Percentiles rank a stretch among this genome's conserved stretches.
Conservation (phyloP, 2,113 vertebrate genomes). For the Lampris incognitus region DNA sequence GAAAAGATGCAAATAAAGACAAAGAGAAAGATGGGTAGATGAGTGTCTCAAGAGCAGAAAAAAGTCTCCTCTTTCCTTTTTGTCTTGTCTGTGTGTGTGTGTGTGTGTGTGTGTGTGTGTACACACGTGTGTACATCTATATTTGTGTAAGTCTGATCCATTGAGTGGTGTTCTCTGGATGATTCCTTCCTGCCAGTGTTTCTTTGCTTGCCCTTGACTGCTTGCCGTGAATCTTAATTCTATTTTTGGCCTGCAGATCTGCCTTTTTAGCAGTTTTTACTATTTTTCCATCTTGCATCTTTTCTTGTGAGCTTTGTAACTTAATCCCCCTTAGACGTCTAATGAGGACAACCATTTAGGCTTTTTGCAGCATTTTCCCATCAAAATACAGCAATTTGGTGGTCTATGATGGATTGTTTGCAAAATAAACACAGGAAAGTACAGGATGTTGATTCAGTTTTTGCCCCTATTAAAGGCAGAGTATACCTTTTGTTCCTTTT, state of each 20-base stretch:
- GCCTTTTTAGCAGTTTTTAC: conserved; percentile 66
- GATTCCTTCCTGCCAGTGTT: conserved; percentile 43
- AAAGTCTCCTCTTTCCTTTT: not conserved
- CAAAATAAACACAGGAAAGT: conserved; percentile 27
- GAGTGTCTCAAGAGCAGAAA: conserved; percentile 39
- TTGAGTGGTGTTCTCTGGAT: conserved; percentile 42
- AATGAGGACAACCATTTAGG: conserved; percentile 44
- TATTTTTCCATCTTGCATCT: conserved; percentile 44
- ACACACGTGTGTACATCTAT: conserved; percentile 20
- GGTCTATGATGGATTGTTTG: conserved; percentile 31
- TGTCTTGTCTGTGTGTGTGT: not conserved
- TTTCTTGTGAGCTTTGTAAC: conserved; percentile 51
- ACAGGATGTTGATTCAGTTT: conserved; percentile 24
- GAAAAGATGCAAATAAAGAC: not conserved
- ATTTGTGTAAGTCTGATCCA: conserved; percentile 49
- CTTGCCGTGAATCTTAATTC: conserved; percentile 70
- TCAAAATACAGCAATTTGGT: conserved; percentile 39
- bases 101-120: conserved; percentile 4
- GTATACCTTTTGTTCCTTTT: too few relatives aligned
- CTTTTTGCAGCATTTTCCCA: conserved; percentile 48
- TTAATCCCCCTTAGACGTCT: conserved; percentile 45
- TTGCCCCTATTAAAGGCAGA: too few relatives aligned
- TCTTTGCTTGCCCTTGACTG: conserved; percentile 68
- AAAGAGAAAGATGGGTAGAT: conserved; percentile 7
- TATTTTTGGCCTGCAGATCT: conserved; percentile 50